These are phyloP conservation scores for Istiophorus platypterus DNA, from an alignment of 2,113 vertebrate genomes.

Conservation along the genomic window DNA sequence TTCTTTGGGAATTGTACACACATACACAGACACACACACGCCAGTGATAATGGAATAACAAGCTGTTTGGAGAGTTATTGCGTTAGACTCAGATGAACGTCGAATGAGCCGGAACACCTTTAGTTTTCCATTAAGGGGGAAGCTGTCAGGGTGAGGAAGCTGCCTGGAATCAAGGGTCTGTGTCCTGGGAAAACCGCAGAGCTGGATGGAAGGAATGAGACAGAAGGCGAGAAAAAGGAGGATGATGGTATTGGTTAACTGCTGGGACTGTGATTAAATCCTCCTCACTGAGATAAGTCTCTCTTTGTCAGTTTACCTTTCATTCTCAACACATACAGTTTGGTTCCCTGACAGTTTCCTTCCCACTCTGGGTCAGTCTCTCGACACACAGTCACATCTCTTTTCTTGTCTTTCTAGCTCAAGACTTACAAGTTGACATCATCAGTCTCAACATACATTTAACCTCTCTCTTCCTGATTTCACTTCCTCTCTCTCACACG, in stretches of 20 bases:
- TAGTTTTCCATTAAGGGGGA: slow-evolving; percentile 68
- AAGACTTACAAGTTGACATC: slow-evolving; percentile 26
- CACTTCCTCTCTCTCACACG: not conserved
- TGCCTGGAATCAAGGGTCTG: slow-evolving; percentile 56
- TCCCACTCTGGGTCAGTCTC: slow-evolving; percentile 23
- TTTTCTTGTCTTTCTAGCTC: not conserved
- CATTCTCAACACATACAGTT: slow-evolving; percentile 26
- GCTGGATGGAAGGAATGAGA: slow-evolving; percentile 48
- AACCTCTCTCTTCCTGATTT: slow-evolving; percentile 16
- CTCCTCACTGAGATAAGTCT: slow-evolving; percentile 43
- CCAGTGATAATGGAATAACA: slow-evolving; percentile 65
- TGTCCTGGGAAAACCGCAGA: slow-evolving; percentile 56
- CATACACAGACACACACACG: slow-evolving; percentile 11
- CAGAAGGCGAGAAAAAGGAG: slow-evolving; percentile 42
- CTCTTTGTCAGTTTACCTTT: slow-evolving; percentile 38
- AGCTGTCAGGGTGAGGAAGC: slow-evolving; percentile 34
- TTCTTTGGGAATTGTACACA: slow-evolving; percentile 36
- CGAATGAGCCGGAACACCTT: slow-evolving; percentile 76
- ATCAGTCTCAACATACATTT: slow-evolving; percentile 39
- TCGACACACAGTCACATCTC: slow-evolving; percentile 9
- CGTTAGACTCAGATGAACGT: slow-evolving; percentile 51
- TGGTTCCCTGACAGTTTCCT: slow-evolving; percentile 29
- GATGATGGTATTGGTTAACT: slow-evolving; percentile 68
- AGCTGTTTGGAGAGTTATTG: slow-evolving; percentile 61
- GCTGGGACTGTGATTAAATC: slow-evolving; percentile 71